These are phyloP conservation scores for Flabesymbios commensalis DNA, from an alignment of 2,888 invertebrate genomes.

Conservation along the genomic window DNA sequence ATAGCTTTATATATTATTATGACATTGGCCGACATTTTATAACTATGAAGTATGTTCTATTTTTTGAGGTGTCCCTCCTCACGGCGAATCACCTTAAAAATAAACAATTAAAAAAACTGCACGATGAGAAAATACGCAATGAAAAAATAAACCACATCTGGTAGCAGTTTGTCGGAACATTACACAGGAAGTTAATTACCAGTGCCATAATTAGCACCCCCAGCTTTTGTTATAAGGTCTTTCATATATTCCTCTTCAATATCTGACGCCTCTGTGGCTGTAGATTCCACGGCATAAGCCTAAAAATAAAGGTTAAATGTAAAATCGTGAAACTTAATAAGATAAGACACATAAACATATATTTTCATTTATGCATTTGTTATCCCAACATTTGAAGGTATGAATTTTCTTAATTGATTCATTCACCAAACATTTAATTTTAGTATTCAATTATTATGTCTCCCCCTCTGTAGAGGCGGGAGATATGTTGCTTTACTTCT, in stretches of 20 bases:
- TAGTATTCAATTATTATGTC: no score
- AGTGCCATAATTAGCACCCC: slow-evolving; percentile 81
- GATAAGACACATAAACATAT: neutral
- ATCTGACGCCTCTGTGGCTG: slow-evolving; percentile 72
- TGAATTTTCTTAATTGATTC: neutral
- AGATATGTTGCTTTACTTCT: no score
- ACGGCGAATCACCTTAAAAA: no score
- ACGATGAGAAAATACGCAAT: no score
- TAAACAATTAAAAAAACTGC: no score
- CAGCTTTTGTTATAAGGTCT: slow-evolving; percentile 73
- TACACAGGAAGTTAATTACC: slow-evolving; percentile 64
- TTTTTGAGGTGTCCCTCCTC: no score
- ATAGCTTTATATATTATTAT: no score
- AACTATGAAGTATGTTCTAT: no score
- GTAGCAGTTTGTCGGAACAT: neutral
- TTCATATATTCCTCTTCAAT: slow-evolving; percentile 74
- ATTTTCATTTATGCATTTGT: neutral
- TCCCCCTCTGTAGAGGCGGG: no score
- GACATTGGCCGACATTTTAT: no score
- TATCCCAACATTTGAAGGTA: neutral
- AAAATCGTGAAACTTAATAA: neutral
- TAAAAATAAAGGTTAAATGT: slow-evolving; percentile 60
- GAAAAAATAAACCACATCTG: neutral
- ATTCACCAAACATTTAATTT: neutral
- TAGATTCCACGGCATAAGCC: slow-evolving; percentile 80